These are phyloP conservation scores for Podarcis lilfordi DNA, from an alignment of 2,797 vertebrate genomes.

Conservation along the genomic window DNA sequence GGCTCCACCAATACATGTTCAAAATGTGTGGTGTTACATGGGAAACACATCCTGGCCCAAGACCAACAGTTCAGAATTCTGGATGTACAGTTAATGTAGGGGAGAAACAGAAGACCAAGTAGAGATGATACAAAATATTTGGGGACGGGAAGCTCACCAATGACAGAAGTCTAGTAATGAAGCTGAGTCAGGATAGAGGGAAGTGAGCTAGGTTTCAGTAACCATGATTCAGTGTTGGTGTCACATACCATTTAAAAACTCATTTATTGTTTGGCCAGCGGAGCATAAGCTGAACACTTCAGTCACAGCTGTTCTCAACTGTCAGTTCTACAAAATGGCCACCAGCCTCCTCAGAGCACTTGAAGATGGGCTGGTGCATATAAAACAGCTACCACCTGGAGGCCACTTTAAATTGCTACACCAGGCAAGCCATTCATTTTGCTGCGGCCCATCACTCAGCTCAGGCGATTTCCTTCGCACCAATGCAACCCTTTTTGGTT, in stretches of 20 bases:
- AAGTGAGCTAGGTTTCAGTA: background rate
- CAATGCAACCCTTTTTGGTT: background rate
- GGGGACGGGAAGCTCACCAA: background rate
- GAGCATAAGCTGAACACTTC: constrained; percentile 4
- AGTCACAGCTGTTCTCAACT: constrained; percentile 2
- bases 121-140: background rate
- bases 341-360: background rate
- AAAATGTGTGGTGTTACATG: background rate
- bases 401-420: background rate
- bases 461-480: background rate
- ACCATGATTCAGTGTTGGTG: constrained; percentile 27
- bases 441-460: too few species aligned
- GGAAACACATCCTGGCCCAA: background rate
- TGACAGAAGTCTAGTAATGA: background rate
- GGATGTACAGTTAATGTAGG: background rate
- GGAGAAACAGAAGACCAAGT: background rate
- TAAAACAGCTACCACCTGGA: constrained; percentile 6
- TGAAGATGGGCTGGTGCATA: background rate
- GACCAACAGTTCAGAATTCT: background rate
- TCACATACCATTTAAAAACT: constrained; percentile 29
- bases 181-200: constrained; percentile 13
- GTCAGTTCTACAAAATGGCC: constrained; percentile 13
- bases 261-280: constrained; percentile 26
- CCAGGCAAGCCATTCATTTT: background rate
- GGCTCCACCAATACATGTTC: background rate